Evolutionary conservation across 2,797 vertebrate species (phyloP), one percentile per base, ranked within the genome.

Genomic region (Acestrorhynchus altus): DNA sequence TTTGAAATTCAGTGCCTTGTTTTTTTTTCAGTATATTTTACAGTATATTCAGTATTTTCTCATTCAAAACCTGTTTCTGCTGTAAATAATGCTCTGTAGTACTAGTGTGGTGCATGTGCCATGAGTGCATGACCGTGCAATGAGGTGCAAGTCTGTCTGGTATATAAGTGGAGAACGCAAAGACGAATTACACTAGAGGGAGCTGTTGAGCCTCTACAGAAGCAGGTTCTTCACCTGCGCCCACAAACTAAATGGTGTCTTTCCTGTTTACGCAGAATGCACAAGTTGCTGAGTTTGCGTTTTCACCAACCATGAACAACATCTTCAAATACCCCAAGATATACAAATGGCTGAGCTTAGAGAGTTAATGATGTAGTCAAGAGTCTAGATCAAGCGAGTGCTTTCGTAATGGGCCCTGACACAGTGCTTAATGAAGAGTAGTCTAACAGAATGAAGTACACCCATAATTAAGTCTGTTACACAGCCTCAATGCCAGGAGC

Each of bases 381-480:
- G 7, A n/a, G 67, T 57, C 51, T 28, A 54, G 15, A 51, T 39
- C 49, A 70, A 56, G 31, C n/a, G 26, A 61, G 35, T 44, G 52
- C 26, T 64, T 72, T 60, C 13, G 15, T 73, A 51, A 77, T 68
- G 39, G 42, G 10, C 65, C 44, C 42, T 70, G 72, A 80, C 68
- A 42, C 51, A 31, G 20, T 51, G 73, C 63, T 80, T 77, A 60
- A 81, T 77, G 74, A 77, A 76, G 79, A 72, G 49, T 67, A 35
- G 5, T 71, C 28, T 76, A 76, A 76, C 68, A 67, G 31, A 76
- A 66, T 72, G 74, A 81, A 75, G 66, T 76, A 63, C 63, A 61
- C 31, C 54, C 42, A 39, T 73, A 65, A 65, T 74, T 65, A 60
- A 73, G 71, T 47, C 22, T 47, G 71, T 60, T 61, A 18, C 42